Base-by-base conservation (phyloP, 30 jellyfish, hydroid and myxozoan species). In the Sanderia malayensis region DNA sequence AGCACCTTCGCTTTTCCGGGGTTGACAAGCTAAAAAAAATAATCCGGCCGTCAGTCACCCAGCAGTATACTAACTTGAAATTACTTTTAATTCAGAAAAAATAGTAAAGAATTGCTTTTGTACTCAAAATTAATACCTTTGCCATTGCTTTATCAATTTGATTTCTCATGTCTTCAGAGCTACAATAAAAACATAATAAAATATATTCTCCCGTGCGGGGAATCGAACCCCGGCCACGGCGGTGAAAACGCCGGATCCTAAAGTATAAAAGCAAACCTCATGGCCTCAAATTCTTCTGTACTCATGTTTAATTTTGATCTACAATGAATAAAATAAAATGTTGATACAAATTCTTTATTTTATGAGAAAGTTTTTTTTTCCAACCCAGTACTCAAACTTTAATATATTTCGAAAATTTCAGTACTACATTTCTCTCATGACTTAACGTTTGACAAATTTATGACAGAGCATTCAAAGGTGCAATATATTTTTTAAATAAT, bases 61-160 rank as follows among this genome's bases (percentile, higher is more conserved):
- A n/a, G n/a, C n/a, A n/a, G n/a, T n/a, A n/a, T n/a, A n/a, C n/a
- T n/a, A n/a, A n/a, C n/a, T 13, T 26, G 4, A 28, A 1, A 30
- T 28, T n/a, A 21, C 15, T 20, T 61, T 61, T 1, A 22, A 25
- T 41, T 31, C 46, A 47, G 52, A 67, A 67, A 28, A 34, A 28
- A 22, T 15, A 22, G 9, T 8, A 63, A 63, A 8, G 26, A 63
- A 13, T 19, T 8, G 19, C 65, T 7, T 19, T 63, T 63, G n/a
- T n/a, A n/a, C n/a, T n/a, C n/a, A n/a, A n/a, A n/a, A n/a, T n/a
- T 4, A 37, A 37, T 67, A 83, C 95, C 92, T 68, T 77, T 4
- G 95, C 87, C 94, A 92, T 84, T 46, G 98, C 90, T 44, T 92
- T 85, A 71, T 81, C 96, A 7, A 92, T 80, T 32, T 92, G 89